Base-by-base conservation (phyloP, 2,797 vertebrate genomes). In the Triplophysa yarkandensis region DNA sequence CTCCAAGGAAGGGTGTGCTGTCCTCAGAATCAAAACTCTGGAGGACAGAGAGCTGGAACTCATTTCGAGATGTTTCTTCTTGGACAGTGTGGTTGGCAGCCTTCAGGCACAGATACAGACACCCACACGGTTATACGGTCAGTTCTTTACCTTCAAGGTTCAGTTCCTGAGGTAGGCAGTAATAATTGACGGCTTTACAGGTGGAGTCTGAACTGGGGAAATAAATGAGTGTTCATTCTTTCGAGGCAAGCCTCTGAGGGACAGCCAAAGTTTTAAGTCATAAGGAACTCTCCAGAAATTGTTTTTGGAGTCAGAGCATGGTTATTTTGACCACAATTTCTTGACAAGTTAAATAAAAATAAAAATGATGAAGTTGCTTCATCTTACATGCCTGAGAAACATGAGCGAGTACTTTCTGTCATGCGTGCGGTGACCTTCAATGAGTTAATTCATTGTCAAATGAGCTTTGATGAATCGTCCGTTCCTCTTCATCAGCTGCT, bases 201-300 rank as follows among this genome's bases (percentile, higher is more conserved):
- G 64, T 60, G 55, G 30, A 36, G 43, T 75, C 41, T 61, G 43
- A 75, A 67, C 43, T 39, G 36, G 17, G 68, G 48, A 64, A 50
- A 72, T 68, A 66, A 70, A 71, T 67, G 30, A 57, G 50, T 52
- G 77, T 76, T 72, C 60, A 60, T 71, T 34, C 54, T 77, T 60
- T 55, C 7, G 32, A 62, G 57, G 25, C 25, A 21, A 69, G 43
- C 34, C 21, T 9, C 46, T 71, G 43, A 34, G 28, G 57, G 23
- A 62, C 30, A 39, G 65, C 25, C 41, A 28, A 52, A 58, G 64
- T 36, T 61, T 39, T 48, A 41, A 50, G 54, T 55, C 36, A 58
- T 60, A 28, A 23, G 1, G 6, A 67, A 17, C 23, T 19, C 19
- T 58, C 43, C 41, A 36, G 28, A 32, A 54, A 57, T 36, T 66